Conservation (phyloP, 2,888 invertebrate species). For the Diarsia brunnea region DNA sequence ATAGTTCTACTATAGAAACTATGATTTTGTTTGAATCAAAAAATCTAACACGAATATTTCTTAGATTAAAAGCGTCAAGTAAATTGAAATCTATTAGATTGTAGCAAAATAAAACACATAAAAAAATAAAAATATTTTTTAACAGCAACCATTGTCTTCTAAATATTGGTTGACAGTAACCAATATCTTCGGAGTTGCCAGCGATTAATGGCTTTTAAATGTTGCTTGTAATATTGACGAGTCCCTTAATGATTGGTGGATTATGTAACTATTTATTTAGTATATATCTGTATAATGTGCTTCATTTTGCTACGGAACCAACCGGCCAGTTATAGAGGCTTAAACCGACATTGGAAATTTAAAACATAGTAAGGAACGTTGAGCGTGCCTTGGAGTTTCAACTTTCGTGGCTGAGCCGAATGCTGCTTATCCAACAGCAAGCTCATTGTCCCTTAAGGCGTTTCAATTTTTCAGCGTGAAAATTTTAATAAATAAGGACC, state of each 20-base stretch:
- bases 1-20: neutral
- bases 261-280: neutral
- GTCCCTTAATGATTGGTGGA: neutral
- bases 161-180: conserved; percentile 5
- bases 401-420: neutral
- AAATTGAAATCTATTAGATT: neutral
- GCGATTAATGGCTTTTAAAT: neutral
- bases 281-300: conserved; percentile 1
- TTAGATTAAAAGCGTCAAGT: neutral
- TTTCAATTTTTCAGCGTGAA: neutral
- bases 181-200: neutral
- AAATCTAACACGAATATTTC: neutral
- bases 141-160: neutral
- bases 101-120: neutral
- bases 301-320: conserved; percentile 6
- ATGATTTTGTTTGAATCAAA: neutral
- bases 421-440: neutral
- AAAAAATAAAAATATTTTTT: neutral
- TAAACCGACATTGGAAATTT: conserved; percentile 7
- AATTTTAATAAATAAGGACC: conserved; percentile 50
- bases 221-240: neutral
- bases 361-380: neutral
- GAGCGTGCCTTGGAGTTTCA: neutral
- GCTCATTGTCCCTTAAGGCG: neutral
- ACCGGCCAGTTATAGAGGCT: conserved; percentile 66